Evolutionary conservation across 30 jellyfish, hydroid and myxozoan genomes (phyloP), one percentile per base, ranked within the genome.

Genomic region (Phacellophora camtschatica): DNA sequence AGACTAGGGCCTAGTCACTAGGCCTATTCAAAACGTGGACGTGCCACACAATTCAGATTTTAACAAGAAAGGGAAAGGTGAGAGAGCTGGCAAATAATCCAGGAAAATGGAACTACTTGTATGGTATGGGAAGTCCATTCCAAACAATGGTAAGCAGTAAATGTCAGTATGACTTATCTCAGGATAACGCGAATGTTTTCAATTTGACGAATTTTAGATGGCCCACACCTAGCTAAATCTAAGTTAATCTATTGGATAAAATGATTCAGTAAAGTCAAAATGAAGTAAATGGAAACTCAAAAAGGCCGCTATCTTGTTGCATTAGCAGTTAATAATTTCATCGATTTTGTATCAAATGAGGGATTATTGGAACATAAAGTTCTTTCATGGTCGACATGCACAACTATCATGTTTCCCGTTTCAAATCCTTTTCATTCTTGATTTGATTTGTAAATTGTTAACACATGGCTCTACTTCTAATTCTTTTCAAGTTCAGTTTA

Each of bases 291-390:
- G 23, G 51, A 16, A 27, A 25, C 36, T 22, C 49, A 71, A 48
- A 48, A 57, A 28, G 69, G 51, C 65, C 65, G 59, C 23, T 24
- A 71, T 45, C 73, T 64, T 0, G 18, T 4, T 19, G 73, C 49
- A 71, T 71, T 71, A 71, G 33, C 73, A 58, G 69, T 50, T 46
- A 53, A 71, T 71, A 71, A 71, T 71, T 54, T 71, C 19, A 71
- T 66, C 81, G 85, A 46, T 71, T 22, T 71, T 49, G 72, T 18
- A 71, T 71, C 70, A 30, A 43, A 51, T 13, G 73, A 31, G 42
- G 19, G 85, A 71, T 71, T 71, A 71, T 27, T 71, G 48, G n/a
- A 22, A 27, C 19, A 37, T 48, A 29, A 51, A 55, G 35, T 36
- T 11, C 73, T 36, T 66, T 66, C 37, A 66, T 66, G 48, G 37